Percentiles rank a stretch among this genome's conserved stretches.
Evolutionary conservation across 2,797 vertebrate species (phyloP).

Genomic region (Xenopus petersii): DNA sequence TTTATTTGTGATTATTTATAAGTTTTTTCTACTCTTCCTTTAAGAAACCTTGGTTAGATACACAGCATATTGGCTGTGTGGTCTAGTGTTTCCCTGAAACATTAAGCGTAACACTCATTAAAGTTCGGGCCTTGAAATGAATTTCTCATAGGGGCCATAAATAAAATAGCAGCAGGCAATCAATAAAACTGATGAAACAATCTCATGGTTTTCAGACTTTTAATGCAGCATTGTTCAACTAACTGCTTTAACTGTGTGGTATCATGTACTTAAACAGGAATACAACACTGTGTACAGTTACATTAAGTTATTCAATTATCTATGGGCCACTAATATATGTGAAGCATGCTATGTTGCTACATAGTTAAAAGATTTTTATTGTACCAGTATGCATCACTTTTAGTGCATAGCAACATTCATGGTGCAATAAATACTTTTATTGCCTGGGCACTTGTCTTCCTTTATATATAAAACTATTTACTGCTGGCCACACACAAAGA

Average conservation of each 20-base stretch:
- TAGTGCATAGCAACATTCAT: conserved; percentile 5
- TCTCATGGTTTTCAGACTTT: not conserved
- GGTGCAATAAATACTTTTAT: conserved; percentile 18
- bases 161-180: not conserved
- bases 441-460: not conserved
- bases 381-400: conserved; percentile 18
- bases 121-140: not conserved
- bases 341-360: conserved; percentile 8
- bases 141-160: not conserved
- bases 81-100: not conserved
- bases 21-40: too few relatives aligned
- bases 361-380: conserved; percentile 9
- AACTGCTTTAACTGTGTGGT: not conserved
- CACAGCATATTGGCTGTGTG: not conserved
- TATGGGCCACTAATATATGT: not conserved
- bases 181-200: not conserved
- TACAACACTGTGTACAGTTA: not conserved
- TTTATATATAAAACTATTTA: not conserved
- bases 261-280: not conserved
- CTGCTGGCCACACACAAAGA: not conserved
- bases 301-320: not conserved
- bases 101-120: not conserved
- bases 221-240: not conserved
- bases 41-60: too few relatives aligned
- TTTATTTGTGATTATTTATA: too few relatives aligned